These are phyloP conservation scores for Mystacides longicornis DNA, from an alignment of 2,888 invertebrate species.

Conservation along the genomic window DNA sequence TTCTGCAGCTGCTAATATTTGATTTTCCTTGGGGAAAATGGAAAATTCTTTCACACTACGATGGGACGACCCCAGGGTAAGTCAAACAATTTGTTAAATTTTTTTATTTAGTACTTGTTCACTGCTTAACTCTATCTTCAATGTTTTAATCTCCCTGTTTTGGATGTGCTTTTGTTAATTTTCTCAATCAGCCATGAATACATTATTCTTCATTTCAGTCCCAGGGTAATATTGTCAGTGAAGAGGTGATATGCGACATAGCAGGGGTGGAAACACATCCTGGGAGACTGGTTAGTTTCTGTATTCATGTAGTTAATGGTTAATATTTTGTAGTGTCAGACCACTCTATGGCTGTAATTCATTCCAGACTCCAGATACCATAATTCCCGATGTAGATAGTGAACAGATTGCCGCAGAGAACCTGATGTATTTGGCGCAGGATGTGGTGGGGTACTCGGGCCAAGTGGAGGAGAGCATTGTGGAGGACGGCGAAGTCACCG, in stretches of 20 bases:
- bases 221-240: constrained; percentile 31
- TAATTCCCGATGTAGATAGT: constrained; percentile 42
- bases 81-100: constrained; percentile 5
- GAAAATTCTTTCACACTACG: constrained; percentile 41
- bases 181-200: background rate
- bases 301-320: background rate
- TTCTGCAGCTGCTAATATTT: background rate
- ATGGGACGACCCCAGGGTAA: constrained; percentile 44
- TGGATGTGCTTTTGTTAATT: too few relatives aligned
- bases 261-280: constrained; percentile 27
- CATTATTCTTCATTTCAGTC: constrained; percentile 7
- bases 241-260: constrained; percentile 38
- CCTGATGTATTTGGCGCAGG: constrained; percentile 54
- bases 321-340: background rate
- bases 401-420: constrained; percentile 57
- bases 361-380: constrained; percentile 36
- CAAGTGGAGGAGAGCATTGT: constrained; percentile 30
- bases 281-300: background rate
- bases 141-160: too few relatives aligned
- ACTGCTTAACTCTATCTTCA: too few relatives aligned
- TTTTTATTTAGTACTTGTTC: too few relatives aligned
- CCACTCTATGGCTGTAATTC: background rate
- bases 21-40: constrained; percentile 15
- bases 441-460: constrained; percentile 40
- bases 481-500: constrained; percentile 31